Conservation (phyloP, 2,888 invertebrate genomes). For the Xestia sexstrigata region DNA sequence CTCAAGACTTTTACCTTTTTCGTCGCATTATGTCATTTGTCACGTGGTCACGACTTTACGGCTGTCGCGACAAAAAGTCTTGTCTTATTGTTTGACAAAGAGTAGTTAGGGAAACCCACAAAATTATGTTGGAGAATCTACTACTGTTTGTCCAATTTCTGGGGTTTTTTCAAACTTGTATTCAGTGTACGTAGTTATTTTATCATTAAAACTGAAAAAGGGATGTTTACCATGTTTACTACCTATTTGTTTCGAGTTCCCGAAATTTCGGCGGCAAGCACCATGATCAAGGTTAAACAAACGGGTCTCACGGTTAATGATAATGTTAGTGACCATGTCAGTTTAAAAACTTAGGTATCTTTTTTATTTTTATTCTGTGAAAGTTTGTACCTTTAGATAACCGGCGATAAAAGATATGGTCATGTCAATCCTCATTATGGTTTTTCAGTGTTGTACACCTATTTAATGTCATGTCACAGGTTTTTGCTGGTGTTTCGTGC, state of each 20-base stretch:
- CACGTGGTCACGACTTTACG: conserved; percentile 46
- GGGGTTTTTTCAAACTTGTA: neutral
- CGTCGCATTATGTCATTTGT: conserved; percentile 64
- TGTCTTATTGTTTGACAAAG: conserved; percentile 27
- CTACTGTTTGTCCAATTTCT: neutral
- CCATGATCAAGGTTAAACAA: no score
- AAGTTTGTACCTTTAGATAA: neutral
- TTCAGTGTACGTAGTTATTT: neutral
- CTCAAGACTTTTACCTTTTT: conserved; percentile 70
- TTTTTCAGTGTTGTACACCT: neutral
- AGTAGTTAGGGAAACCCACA: neutral
- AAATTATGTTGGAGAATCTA: conserved; percentile 4
- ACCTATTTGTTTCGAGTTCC: no score
- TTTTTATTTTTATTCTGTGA: neutral
- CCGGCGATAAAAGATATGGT: neutral
- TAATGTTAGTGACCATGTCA: no score
- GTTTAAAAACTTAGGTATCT: neutral
- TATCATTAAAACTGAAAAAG: no score
- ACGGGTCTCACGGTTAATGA: no score
- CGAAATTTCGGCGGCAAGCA: no score
- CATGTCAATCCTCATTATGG: neutral
- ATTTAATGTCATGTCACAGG: neutral
- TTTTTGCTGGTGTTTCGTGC: neutral
- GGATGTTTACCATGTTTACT: no score
- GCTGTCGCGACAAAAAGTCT: conserved; percentile 31